Evolutionary conservation across 1,140 invertebrate species (phyloP).

Genomic region (Drosophila nikananu): DNA sequence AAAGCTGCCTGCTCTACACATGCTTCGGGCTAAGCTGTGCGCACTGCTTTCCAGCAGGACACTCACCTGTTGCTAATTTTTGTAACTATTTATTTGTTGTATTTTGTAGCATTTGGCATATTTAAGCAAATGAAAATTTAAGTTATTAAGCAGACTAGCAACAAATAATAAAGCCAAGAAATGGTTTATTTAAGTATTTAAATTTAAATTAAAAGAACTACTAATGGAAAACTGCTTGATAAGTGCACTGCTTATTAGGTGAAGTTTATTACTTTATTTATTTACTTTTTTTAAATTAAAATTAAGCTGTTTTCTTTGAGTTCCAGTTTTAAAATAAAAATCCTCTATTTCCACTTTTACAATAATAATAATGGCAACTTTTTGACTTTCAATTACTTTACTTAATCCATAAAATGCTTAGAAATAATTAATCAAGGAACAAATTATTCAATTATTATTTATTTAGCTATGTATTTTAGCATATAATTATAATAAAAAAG

Average conservation of each 20-base stretch:
- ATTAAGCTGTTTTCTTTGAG: background rate
- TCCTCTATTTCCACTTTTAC: too few species aligned
- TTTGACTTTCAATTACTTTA: background rate
- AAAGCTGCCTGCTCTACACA: conserved; percentile 14
- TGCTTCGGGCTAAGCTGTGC: conserved; percentile 1
- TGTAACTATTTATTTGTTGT: background rate
- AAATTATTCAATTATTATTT: too few species aligned
- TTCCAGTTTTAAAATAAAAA: too few species aligned
- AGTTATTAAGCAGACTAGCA: background rate
- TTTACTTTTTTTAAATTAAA: background rate
- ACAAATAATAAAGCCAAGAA: background rate
- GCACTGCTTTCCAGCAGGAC: background rate
- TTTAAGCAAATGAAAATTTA: background rate
- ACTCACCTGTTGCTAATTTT: conserved; percentile 13
- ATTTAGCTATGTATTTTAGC: too few species aligned
- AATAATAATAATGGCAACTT: background rate
- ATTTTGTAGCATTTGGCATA: background rate
- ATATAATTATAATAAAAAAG: background rate
- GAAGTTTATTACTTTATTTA: background rate
- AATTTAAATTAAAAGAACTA: background rate
- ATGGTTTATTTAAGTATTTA: too few species aligned
- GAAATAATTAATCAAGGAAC: background rate
- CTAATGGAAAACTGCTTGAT: background rate
- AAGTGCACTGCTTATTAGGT: background rate
- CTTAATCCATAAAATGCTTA: background rate